Percentiles rank a stretch among this genome's conserved stretches.
Conservation (phyloP, 2,797 vertebrate genomes). For the Cygnus olor region DNA sequence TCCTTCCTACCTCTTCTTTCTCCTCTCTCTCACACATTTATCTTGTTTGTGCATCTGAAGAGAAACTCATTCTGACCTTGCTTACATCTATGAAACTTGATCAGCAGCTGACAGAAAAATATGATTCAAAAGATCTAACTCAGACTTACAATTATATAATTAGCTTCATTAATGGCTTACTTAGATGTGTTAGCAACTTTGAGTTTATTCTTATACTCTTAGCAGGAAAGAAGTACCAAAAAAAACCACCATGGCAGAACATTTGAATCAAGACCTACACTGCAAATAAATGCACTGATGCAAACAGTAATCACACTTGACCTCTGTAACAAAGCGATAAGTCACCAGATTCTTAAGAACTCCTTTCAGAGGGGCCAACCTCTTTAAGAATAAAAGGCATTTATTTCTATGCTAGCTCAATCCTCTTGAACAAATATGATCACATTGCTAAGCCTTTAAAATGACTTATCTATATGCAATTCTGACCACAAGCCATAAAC, state of each 20-base stretch:
- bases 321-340: background rate
- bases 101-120: background rate
- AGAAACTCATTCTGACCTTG: background rate
- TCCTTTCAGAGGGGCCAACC: background rate
- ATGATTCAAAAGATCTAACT: background rate
- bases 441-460: background rate
- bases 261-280: background rate
- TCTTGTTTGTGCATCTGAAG: background rate
- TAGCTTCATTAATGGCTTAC: background rate
- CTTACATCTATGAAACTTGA: background rate
- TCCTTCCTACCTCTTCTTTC: background rate
- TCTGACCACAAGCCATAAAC: background rate
- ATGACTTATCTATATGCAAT: conserved; percentile 5
- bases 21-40: background rate
- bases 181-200: background rate
- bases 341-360: background rate
- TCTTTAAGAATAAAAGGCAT: background rate
- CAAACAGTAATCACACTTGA: background rate
- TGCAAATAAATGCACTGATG: background rate
- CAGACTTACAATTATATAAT: background rate
- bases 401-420: background rate
- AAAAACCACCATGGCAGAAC: background rate
- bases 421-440: background rate
- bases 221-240: background rate
- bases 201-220: background rate